A percentile compares a stretch with the other conserved stretches of the same genome.
phyloP scores from a whole-genome alignment of 1,140 invertebrate species.

The Lepidurus arcticus region DNA sequence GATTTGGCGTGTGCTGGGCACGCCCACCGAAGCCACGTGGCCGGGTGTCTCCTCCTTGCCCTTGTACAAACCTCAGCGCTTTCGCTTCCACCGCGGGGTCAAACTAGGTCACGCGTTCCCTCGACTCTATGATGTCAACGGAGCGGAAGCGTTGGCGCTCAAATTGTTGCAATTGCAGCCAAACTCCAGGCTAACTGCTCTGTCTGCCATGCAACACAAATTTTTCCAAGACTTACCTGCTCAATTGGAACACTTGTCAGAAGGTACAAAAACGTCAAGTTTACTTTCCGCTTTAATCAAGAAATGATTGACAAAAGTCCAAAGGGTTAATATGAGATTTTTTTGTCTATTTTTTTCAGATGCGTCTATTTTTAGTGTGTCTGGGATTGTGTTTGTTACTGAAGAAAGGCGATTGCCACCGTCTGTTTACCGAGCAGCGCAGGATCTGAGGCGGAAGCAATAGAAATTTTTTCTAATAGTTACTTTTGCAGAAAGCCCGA shows the following conservation, averaged over 20 bases:
- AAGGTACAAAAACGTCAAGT: conserved; percentile 57
- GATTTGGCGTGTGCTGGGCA: conserved; percentile 89
- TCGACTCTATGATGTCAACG: conserved; percentile 73
- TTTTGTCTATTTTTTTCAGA: conserved; percentile 60
- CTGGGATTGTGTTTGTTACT: conserved; percentile 69
- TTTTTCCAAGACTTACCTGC: conserved; percentile 86
- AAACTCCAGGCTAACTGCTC: conserved; percentile 73
- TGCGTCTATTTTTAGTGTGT: conserved; percentile 85
- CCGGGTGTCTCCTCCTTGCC: conserved; percentile 76
- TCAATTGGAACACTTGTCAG: conserved; percentile 81
- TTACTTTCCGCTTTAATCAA: conserved; percentile 34
- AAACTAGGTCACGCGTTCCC: conserved; percentile 80
- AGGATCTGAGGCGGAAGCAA: conserved; percentile 30
- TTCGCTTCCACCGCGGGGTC: conserved; percentile 66
- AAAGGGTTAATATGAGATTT: conserved; percentile 32
- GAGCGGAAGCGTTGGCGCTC: conserved; percentile 80
- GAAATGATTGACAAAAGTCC: conserved; percentile 24
- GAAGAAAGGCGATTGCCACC: conserved; percentile 48
- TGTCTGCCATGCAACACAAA: conserved; percentile 76
- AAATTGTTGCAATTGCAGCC: conserved; percentile 80
- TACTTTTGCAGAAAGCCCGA: background rate
- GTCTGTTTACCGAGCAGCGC: conserved; percentile 34
- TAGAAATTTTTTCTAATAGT: background rate
- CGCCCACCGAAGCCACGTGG: conserved; percentile 87
- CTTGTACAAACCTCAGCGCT: conserved; percentile 75